Evolutionary conservation across 2,113 vertebrate genomes (phyloP), one percentile per base, ranked within the genome.

Genomic region (Grallaria varia): DNA sequence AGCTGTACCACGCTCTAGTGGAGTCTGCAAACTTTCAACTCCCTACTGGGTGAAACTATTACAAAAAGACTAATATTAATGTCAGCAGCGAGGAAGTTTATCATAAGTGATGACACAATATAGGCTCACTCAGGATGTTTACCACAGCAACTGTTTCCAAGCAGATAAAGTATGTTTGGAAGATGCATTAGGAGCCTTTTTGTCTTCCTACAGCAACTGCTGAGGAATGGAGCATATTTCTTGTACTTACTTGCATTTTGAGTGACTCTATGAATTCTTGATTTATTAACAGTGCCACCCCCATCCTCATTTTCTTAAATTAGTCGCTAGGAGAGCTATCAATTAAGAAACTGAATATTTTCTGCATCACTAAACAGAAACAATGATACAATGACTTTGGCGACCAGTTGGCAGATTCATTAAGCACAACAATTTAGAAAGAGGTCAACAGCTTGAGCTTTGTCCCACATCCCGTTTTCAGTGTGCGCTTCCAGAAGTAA

Each of bases 231-330:
- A 84, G 59, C 49, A 8, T 78, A 59, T 44, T 87, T 97, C 92
- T 91, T 97, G 96, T 95, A 91, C 87, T 96, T 92, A 96, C 97
- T 97, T 97, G 97, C 76, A 76, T 82, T 82, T 82, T 90, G 80
- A 94, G 76, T 75, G 73, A 42, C 5, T 84, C 72, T 95, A 7
- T 72, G 74, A 91, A 76, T 84, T 68, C 87, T 81, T 96, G 95
- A 94, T 95, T 96, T 90, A 74, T 68, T 90, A 93, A 88, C 91
- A 94, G 52, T 90, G n/a, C 28, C 64, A 42, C 25, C 23, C 42
- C 67, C 71, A 78, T 75, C 31, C 82, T 45, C 33, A 40, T 39
- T 63, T 76, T 81, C 74, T 69, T 14, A 80, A 88, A 84, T 84
- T 59, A 92, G 85, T 71, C 78, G 33, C 45, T 60, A 84, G 74